Evolutionary conservation across 2,797 vertebrate species (phyloP), one percentile per base, ranked within the genome.

Genomic region (Typhlichthys subterraneus): DNA sequence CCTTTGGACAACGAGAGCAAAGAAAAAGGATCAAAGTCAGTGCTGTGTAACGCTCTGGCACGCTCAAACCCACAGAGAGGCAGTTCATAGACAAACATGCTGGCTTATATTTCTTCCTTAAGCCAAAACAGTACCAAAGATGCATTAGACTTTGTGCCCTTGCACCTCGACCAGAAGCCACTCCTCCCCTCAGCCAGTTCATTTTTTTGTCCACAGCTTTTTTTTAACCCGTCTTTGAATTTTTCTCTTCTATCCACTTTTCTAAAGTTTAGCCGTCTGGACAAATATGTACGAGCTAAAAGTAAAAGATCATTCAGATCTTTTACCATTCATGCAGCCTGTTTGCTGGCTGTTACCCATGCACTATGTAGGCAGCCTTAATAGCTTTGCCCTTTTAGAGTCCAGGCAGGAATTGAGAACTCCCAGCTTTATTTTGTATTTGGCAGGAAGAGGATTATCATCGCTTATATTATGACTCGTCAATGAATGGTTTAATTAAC

Each of bases 321-420:
- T 47, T 80, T 84, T 74, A 76, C 60, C 75, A 86, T 87, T 82
- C 82, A 85, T 65, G 66, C 46, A 5, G 54, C 47, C 63, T 38
- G 57, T 59, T 12, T 50, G 13, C 66, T 63, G 56, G 33, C 33
- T 38, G 33, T 38, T 38, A 38, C 33, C 33, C 61, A 29, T 61
- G 2, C 61, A 45, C 65, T 2, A 38, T 38, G 33, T 38, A 6
- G 6, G 6, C 72, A 61, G 72, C 62, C 65, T 13, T 49, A 47
- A 63, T 49, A 79, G 63, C 23, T 12, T 46, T 52, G 23, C 12
- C 13, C 56, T 33, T 15, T 57, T 72, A 33, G 58, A 33, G 65
- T 77, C 72, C 53, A 59, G 70, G 71, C 6, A 38, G 33, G 23
- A 23, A 23, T 23, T 38, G 8, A 38, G 33, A 38, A 1, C 33